Conservation (phyloP, 2,888 invertebrate species). For the Sthenelais limicola region DNA sequence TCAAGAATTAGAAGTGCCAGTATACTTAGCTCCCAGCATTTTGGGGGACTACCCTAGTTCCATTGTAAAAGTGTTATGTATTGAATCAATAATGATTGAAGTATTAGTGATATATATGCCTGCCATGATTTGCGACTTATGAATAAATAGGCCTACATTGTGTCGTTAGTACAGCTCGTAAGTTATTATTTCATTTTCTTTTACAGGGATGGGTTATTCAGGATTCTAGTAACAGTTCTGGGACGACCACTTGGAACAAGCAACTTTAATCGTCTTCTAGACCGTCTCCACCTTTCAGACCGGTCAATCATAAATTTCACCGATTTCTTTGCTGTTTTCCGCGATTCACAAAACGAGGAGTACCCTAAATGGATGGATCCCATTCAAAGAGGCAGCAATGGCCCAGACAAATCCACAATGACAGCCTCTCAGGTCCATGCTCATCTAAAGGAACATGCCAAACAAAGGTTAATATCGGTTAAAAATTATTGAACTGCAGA, state of each 20-base stretch:
- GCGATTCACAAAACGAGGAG: constrained; percentile 54
- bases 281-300: constrained; percentile 50
- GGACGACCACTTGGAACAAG: constrained; percentile 59
- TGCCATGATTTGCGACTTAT: too few relatives aligned
- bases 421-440: constrained; percentile 66
- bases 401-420: constrained; percentile 62
- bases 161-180: background rate
- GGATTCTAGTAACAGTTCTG: constrained; percentile 64
- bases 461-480: constrained; percentile 60
- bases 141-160: too few relatives aligned
- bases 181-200: background rate
- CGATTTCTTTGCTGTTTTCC: constrained; percentile 68
- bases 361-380: constrained; percentile 71
- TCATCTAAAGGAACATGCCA: constrained; percentile 68
- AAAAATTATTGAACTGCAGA: too few relatives aligned
- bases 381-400: constrained; percentile 58
- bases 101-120: too few relatives aligned
- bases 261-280: constrained; percentile 61
- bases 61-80: too few relatives aligned
- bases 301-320: constrained; percentile 60
- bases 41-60: too few relatives aligned
- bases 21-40: too few relatives aligned
- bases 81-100: too few relatives aligned
- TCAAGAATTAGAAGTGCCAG: too few relatives aligned
- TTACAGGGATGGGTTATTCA: constrained; percentile 66